Evolutionary conservation across 2,888 invertebrate species (phyloP), one percentile per base, ranked within the genome.

Genomic region (Lymantria dispar): DNA sequence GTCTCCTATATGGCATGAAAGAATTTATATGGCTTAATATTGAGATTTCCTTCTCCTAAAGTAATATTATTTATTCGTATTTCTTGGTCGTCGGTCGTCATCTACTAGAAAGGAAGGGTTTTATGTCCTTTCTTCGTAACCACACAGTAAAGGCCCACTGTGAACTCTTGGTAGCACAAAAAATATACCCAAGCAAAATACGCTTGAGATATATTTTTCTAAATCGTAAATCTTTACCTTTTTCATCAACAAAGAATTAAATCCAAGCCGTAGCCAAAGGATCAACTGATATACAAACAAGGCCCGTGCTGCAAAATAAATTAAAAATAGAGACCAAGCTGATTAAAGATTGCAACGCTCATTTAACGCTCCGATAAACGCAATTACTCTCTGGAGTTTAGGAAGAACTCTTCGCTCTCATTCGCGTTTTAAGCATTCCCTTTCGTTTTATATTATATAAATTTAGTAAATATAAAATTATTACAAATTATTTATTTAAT

Each of bases 361-460:
- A 85, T 90, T 89, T 87, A 80, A 77, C 85, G 88, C 81, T 83
- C 75, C 83, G 82, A 87, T 87, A 86, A 84, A 87, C 86, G 74
- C 80, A 87, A 87, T 88, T 86, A 86, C 77, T 75, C 71, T 68
- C 63, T 64, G 65, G 72, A 73, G 72, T 75, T 74, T 74, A 74
- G 69, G 76, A 74, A 76, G 76, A 72, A 69, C 73, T 69, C 65
- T 76, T 60, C 72, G 68, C 72, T 78, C 72, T 66, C 71, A 68
- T 78, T 72, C 67, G 50, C 57, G 53, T 69, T 74, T 78, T 74
- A 74, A 73, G 74, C 72, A 61, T 62, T 63, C 66, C 62, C 74
- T 68, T 22, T 53, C 45, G 48, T 52, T 56, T 67, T 52, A 46
- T 31, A 61, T 49, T 49, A 56, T 58, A 45, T 22, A 61, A 63